Conservation (phyloP, 2,113 vertebrate species). For the Cavia porcellus region DNA sequence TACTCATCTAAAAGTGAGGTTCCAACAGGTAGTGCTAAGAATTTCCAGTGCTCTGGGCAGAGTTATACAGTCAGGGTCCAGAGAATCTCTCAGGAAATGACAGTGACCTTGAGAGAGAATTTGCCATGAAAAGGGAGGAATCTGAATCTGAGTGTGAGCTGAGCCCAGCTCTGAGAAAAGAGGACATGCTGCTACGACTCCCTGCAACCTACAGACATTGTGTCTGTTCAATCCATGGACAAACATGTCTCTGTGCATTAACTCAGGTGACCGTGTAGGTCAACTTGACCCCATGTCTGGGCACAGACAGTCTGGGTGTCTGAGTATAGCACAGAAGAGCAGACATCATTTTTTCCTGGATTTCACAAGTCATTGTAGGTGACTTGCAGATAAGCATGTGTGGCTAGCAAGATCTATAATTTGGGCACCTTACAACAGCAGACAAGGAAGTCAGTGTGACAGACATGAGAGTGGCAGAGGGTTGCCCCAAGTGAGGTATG, state of each 20-base stretch:
- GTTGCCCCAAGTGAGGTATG: neutral
- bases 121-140: neutral
- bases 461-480: neutral
- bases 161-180: neutral
- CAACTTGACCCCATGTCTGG: neutral
- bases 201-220: neutral
- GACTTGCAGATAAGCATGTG: neutral
- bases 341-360: neutral
- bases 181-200: neutral
- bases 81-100: neutral
- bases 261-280: neutral
- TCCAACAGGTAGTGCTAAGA: no score
- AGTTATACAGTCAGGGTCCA: neutral
- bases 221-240: neutral
- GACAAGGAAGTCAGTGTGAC: neutral
- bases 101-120: neutral
- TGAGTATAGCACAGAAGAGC: neutral
- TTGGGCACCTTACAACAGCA: neutral
- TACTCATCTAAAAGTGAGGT: neutral
- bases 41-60: no score
- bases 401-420: neutral
- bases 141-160: neutral
- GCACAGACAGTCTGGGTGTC: neutral
- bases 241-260: neutral
- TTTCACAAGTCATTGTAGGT: neutral